A percentile compares a stretch with the other conserved stretches of the same genome.
Conservation (phyloP, 1,140 invertebrate species). For the Bicyclus anynana region DNA sequence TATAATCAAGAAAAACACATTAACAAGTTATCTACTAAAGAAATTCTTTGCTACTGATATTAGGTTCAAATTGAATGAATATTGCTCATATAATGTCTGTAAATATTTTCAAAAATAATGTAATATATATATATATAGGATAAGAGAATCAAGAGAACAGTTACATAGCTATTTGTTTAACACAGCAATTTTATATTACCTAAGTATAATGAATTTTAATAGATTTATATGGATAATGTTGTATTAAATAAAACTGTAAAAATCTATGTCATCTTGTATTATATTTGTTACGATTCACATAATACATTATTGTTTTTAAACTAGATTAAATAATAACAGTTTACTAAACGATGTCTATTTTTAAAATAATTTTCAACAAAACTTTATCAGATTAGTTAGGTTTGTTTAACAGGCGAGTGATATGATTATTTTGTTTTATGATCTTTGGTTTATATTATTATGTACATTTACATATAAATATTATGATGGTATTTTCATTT, state of each 20-base stretch:
- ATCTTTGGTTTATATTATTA: slow-evolving; percentile 46
- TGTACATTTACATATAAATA: slow-evolving; percentile 47
- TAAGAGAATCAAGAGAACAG: too few relatives aligned
- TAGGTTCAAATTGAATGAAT: too few relatives aligned
- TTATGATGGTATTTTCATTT: slow-evolving; percentile 6
- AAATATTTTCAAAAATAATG: too few relatives aligned
- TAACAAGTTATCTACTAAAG: too few relatives aligned
- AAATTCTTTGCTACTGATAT: too few relatives aligned
- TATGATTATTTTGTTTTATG: slow-evolving; percentile 62
- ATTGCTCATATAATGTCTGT: too few relatives aligned
- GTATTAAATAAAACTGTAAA: slow-evolving; percentile 31
- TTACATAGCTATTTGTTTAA: too few relatives aligned
- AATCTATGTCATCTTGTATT: slow-evolving; percentile 72
- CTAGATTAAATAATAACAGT: slow-evolving; percentile 56
- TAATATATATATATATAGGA: too few relatives aligned
- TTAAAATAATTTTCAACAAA: slow-evolving; percentile 55
- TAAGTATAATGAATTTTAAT: not conserved
- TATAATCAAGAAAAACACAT: too few relatives aligned
- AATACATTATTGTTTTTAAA: slow-evolving; percentile 65
- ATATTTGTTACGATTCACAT: slow-evolving; percentile 69
- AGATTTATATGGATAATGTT: not conserved
- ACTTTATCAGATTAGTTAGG: slow-evolving; percentile 46
- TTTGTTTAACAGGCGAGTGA: slow-evolving; percentile 62
- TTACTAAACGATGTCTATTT: slow-evolving; percentile 50
- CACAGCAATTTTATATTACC: too few relatives aligned